Evolutionary conservation across 1,140 invertebrate species (phyloP), one percentile per base, ranked within the genome.

Genomic region (Orussus abietinus): DNA sequence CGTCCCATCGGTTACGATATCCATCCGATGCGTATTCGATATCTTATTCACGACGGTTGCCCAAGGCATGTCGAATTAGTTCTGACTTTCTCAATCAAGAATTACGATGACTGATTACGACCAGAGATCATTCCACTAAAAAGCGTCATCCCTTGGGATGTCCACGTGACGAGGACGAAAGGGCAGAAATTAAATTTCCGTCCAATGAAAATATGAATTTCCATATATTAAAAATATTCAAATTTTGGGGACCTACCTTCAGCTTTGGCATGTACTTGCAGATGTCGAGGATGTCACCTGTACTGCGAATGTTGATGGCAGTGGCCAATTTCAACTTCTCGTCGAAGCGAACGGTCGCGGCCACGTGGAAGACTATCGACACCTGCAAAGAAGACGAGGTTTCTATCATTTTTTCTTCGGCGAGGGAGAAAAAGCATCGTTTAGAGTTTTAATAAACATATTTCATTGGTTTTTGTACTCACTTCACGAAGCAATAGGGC

Each of bases 321-420:
- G 82, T 70, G 1, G 82, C 81, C 0, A 71, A 65, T 42, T 76
- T 76, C 9, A 86, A 51, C 12, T 79, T 71, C 48, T 84, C 82
- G 42, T 85, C 77, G 45, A 84, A 84, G 3, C 79, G 68, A 1
- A 84, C 78, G 0, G 80, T 83, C 0, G 82, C 82, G 1, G 82
- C 82, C 2, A 76, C 73, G 52, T 85, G 80, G 51, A 83, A 81
- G 2, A 83, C 76, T 11, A 80, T 70, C 6, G 79, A 69, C 0
- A 77, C 71, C 66, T 66, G 5, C 56, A 10, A 39, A 15, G 5
- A 19, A 10, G 84, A 69, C 44, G 80, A 75, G 12, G 78, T 73
- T 33, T 79, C 75, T 15, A 85, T 61, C 33, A 84, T 67, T 43
- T 83, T 75, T 42, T 78, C n/a, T n/a, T n/a, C n/a, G 13, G 19